phyloP scores from a whole-genome alignment of 2,888 invertebrate species.

The Seira ritae region DNA sequence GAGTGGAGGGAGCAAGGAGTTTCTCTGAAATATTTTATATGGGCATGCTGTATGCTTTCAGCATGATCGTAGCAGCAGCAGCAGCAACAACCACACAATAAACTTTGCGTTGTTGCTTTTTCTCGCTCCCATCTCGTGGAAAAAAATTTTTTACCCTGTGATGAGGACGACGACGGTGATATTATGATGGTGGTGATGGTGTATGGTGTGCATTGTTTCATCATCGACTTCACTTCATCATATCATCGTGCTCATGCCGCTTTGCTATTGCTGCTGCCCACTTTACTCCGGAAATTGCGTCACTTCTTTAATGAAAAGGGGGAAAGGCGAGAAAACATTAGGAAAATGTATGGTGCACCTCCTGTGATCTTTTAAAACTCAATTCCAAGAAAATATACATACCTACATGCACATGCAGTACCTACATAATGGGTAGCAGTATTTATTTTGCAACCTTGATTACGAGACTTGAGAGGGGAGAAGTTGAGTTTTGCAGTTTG shows the following conservation, averaged over 20 bases:
- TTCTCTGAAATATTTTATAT: too few species aligned
- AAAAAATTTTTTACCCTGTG: neutral
- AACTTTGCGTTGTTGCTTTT: neutral
- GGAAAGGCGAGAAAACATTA: neutral
- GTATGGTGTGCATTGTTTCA: neutral
- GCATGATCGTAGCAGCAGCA: too few species aligned
- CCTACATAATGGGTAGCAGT: neutral
- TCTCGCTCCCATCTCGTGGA: neutral
- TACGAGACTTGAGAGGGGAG: neutral
- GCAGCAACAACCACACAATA: too few species aligned
- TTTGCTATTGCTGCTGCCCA: constrained; percentile 12
- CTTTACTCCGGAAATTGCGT: constrained; percentile 48
- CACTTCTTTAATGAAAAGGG: constrained; percentile 9
- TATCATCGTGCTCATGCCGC: neutral
- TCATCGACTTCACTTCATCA: neutral
- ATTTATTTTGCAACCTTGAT: neutral
- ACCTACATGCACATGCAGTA: too few species aligned
- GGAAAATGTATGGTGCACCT: neutral
- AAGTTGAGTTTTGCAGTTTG: neutral
- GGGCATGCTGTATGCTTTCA: too few species aligned
- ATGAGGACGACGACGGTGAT: neutral
- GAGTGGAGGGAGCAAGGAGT: too few species aligned
- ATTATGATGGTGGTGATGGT: neutral
- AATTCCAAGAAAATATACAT: too few species aligned
- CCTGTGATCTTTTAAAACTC: too few species aligned